These are phyloP conservation scores for Drosophila buzzatii DNA, from an alignment of 2,888 invertebrate genomes.

Conservation along the genomic window DNA sequence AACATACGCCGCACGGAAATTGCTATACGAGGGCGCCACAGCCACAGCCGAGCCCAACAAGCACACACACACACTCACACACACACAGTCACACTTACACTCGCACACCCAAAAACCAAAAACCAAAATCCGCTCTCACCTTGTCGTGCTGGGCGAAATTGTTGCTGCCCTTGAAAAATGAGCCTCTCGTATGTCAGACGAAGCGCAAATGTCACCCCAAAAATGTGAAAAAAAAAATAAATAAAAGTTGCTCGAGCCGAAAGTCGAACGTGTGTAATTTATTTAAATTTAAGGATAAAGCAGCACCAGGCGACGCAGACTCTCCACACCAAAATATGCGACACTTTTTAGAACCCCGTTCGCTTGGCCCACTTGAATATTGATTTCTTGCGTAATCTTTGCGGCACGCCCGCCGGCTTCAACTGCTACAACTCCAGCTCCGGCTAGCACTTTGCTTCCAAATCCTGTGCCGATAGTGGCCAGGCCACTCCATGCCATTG, in stretches of 20 bases:
- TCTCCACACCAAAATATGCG: no score
- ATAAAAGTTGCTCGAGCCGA: conserved; percentile 50
- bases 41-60: conserved; percentile 40
- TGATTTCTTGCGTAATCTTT: conserved; percentile 78
- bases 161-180: conserved; percentile 80
- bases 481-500: conserved; percentile 55
- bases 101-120: conserved; percentile 25
- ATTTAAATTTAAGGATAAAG: conserved; percentile 69
- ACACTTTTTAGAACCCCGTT: conserved; percentile 57
- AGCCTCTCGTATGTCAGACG: conserved; percentile 73
- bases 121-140: conserved; percentile 56
- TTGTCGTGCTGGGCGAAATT: conserved; percentile 52
- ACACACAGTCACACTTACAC: conserved; percentile 12
- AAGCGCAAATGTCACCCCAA: conserved; percentile 65
- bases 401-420: conserved; percentile 53
- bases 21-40: conserved; percentile 67
- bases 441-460: not conserved
- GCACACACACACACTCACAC: conserved; percentile 36
- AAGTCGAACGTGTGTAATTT: conserved; percentile 80
- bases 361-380: conserved; percentile 70
- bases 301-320: no score
- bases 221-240: conserved; percentile 52
- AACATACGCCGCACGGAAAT: conserved; percentile 75
- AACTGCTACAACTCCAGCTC: not conserved
- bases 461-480: conserved; percentile 60